Evolutionary conservation across 2,797 vertebrate species (phyloP).

Genomic region (Enteromius trimaculatus): DNA sequence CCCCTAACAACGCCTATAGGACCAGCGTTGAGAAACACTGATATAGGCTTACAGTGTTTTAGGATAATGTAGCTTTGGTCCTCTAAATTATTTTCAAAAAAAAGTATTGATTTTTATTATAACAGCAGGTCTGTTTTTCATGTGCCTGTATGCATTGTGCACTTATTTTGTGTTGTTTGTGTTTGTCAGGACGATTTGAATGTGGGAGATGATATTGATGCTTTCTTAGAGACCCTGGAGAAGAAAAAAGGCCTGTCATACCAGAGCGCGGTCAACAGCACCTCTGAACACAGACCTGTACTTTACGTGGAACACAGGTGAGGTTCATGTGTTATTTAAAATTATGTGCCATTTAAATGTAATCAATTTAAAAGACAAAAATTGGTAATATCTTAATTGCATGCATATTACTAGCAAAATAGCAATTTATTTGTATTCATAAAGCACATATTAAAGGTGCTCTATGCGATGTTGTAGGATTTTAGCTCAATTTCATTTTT

Average conservation of each 20-base stretch:
- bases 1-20: too few species aligned
- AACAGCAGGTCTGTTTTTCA: background rate
- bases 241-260: conserved; percentile 73
- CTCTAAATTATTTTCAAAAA: background rate
- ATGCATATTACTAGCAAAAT: too few species aligned
- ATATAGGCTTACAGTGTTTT: background rate
- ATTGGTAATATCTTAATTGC: background rate
- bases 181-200: conserved; percentile 69
- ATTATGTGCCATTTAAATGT: background rate
- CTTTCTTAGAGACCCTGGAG: conserved; percentile 86
- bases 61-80: background rate
- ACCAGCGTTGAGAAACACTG: too few species aligned
- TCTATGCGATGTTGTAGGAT: too few species aligned
- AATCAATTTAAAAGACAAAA: background rate
- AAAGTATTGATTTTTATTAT: background rate
- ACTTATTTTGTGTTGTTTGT: background rate
- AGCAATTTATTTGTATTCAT: too few species aligned
- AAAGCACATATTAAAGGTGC: too few species aligned
- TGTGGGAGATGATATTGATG: conserved; percentile 84
- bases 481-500: too few species aligned
- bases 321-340: conserved; percentile 9
- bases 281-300: conserved; percentile 76
- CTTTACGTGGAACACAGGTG: conserved; percentile 95
- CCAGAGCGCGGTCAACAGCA: conserved; percentile 73
- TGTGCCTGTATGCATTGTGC: background rate